phyloP scores from a whole-genome alignment of 2,888 invertebrate genomes.

The Nematopogon swammerdamellus region DNA sequence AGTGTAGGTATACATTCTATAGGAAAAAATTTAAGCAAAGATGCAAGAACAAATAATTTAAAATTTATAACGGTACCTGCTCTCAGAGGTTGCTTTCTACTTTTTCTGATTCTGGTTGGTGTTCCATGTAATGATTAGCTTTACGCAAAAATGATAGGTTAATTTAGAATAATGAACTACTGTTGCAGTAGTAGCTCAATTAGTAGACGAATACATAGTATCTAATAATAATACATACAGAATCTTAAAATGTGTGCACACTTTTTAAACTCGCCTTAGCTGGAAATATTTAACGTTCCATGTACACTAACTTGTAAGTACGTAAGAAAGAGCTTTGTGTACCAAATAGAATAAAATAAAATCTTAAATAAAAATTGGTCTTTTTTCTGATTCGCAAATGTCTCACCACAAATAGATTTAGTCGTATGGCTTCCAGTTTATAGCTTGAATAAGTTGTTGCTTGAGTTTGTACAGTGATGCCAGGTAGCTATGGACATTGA shows the following conservation, averaged over 20 bases:
- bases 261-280: neutral
- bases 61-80: no score
- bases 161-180: neutral
- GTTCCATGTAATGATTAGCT: no score
- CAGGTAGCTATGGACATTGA: constrained; percentile 37
- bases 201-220: neutral
- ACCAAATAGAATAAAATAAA: no score
- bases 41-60: no score
- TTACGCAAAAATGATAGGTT: no score
- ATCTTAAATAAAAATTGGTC: no score
- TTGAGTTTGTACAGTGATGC: constrained; percentile 21
- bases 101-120: no score
- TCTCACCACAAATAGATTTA: constrained; percentile 8
- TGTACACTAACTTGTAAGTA: neutral
- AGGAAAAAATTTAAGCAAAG: no score
- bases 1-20: no score
- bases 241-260: neutral
- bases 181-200: neutral
- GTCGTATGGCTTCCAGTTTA: constrained; percentile 27
- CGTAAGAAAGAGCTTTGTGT: no score
- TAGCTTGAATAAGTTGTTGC: constrained; percentile 24
- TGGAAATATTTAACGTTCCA: neutral
- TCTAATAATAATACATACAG: neutral
- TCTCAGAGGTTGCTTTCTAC: no score
- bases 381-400: no score